These are phyloP conservation scores for Cirrhinus mrigala DNA, from an alignment of 2,797 vertebrate species.

Conservation along the genomic window DNA sequence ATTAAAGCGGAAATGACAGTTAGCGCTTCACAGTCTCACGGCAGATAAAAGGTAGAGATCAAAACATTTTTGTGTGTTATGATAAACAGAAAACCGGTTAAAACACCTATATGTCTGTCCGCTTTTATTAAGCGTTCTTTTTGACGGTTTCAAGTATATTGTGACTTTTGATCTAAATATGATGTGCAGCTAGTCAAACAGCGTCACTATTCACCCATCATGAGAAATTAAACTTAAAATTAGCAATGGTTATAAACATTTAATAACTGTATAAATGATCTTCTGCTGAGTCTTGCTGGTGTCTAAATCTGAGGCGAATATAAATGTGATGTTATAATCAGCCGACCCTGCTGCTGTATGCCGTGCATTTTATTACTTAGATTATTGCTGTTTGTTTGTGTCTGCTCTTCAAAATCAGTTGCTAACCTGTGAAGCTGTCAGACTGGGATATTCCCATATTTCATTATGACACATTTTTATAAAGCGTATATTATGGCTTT, in stretches of 20 bases:
- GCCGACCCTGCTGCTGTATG: not conserved
- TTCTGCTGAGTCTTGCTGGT: not conserved
- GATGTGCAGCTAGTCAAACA: not conserved
- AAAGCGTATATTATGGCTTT: not conserved
- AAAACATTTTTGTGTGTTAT: conserved; percentile 13
- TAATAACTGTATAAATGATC: not conserved
- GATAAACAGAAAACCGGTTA: not conserved
- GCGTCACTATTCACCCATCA: conserved; percentile 11
- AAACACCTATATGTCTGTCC: not conserved
- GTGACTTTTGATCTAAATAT: not conserved
- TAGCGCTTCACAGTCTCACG: conserved; percentile 70
- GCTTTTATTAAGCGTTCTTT: not conserved
- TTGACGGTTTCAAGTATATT: not conserved
- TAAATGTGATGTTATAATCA: not conserved
- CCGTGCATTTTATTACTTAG: not conserved
- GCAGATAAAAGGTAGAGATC: conserved; percentile 69
- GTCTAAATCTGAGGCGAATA: not conserved
- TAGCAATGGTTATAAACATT: not conserved
- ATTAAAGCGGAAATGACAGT: conserved; percentile 83
- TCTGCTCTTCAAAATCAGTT: not conserved
- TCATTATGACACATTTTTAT: not conserved
- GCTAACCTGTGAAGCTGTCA: not conserved
- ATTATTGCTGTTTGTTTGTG: not conserved
- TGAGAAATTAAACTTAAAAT: not conserved
- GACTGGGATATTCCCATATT: not conserved